Evolutionary conservation across 2,797 vertebrate species (phyloP), one percentile per base, ranked within the genome.

Genomic region (Zalophus californianus): DNA sequence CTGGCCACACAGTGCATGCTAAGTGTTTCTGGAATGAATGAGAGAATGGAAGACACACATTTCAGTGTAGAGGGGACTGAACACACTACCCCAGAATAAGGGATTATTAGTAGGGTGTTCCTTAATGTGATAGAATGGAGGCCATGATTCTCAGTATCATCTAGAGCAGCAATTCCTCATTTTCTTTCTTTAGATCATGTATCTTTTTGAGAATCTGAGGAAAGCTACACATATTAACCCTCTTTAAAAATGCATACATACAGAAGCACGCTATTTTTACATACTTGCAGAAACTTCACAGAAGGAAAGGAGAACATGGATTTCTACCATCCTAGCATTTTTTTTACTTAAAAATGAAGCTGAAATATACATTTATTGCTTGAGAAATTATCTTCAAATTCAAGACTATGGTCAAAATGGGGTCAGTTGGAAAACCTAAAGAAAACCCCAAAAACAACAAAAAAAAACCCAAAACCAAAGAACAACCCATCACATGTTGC

Each of bases 341-440:
- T 58, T 60, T 72, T 90, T 88, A 87, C 66, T 94, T 92, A 95
- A 91, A 97, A 88, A 54, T 72, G 50, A 91, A 92, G 50, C n/a
- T 89, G 62, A 90, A 96, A 70, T 54, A 77, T 66, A 89, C 64
- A 38, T 79, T n/a, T 12, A 60, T 20, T 83, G 32, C 32, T 82
- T 70, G 60, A 62, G 6, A 78, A 78, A 86, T 97, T 89, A 75
- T 78, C 75, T 80, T 95, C 4, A 77, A 88, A 8, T 72, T 80
- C 50, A 73, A 72, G 52, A 89, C 32, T 44, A 29, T 32, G 32
- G 60, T 87, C 48, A 86, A 88, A 54, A 27, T 21, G 38, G 20
- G 20, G 62, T 66, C 18, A 73, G 32, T 7, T 82, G 44, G 5
- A 50, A 92, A 41, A 94, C 3, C 14, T 54, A 60, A 79, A 58